These are phyloP conservation scores for Micromesistius poutassou DNA, from an alignment of 2,797 vertebrate genomes.

Conservation along the genomic window DNA sequence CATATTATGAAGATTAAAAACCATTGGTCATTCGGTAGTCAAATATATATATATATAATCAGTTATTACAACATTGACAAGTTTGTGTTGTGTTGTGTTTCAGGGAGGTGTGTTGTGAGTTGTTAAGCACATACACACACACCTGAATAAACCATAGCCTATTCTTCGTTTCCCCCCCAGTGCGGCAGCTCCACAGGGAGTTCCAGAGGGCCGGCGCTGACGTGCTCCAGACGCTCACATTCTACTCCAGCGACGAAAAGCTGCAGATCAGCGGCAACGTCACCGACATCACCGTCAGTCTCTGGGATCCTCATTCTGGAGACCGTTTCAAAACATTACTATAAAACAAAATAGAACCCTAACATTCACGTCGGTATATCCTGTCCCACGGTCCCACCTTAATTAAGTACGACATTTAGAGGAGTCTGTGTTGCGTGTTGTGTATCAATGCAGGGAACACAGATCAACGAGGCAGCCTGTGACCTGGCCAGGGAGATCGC, in stretches of 20 bases:
- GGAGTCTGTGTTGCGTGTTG: not conserved
- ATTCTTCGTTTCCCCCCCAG: conserved; percentile 52
- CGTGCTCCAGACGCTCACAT: conserved; percentile 89
- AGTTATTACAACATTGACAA: not conserved
- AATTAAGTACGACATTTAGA: not conserved
- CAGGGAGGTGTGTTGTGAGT: not conserved
- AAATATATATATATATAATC: too few relatives aligned
- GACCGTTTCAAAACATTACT: not conserved
- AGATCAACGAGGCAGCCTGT: conserved; percentile 89
- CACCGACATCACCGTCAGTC: conserved; percentile 62
- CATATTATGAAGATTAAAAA: too few relatives aligned
- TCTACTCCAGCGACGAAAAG: conserved; percentile 91
- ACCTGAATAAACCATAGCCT: too few relatives aligned
- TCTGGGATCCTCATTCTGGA: not conserved
- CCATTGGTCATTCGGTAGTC: too few relatives aligned
- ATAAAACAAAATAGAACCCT: not conserved
- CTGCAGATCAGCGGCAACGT: conserved; percentile 87
- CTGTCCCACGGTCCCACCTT: not conserved
- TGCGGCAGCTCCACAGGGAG: conserved; percentile 87
- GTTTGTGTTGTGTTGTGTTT: not conserved
- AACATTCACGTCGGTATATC: not conserved
- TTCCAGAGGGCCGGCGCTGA: conserved; percentile 87
- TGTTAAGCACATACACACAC: not conserved
- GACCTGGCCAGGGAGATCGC: conserved; percentile 86
- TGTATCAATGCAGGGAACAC: conserved; percentile 68